Conservation (phyloP, 2,888 invertebrate species). For the Drosophila tanythrix region DNA sequence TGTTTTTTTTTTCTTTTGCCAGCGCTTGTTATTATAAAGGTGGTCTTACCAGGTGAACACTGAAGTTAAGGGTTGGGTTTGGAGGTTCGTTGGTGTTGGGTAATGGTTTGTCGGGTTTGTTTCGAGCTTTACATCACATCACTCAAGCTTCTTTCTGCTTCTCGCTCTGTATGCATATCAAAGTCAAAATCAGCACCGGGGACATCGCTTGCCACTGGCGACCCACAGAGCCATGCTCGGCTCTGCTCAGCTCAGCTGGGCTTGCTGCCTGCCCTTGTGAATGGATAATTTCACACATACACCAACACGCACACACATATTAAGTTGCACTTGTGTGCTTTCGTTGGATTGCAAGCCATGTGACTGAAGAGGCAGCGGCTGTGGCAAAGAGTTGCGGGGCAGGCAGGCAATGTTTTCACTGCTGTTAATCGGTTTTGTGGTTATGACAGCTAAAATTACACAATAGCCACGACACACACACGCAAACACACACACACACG, state of each 20-base stretch:
- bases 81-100: constrained; percentile 14
- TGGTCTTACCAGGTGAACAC: constrained; percentile 27
- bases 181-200: constrained; percentile 75
- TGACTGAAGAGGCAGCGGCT: not conserved
- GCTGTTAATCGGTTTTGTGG: constrained; percentile 75
- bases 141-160: constrained; percentile 49
- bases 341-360: constrained; percentile 4
- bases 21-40: constrained; percentile 66
- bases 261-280: constrained; percentile 44
- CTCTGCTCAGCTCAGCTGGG: constrained; percentile 8
- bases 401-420: constrained; percentile 44
- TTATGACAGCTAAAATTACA: constrained; percentile 76
- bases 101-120: constrained; percentile 18
- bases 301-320: not conserved
- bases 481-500: not conserved
- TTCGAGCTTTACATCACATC: constrained; percentile 49
- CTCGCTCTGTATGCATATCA: constrained; percentile 63
- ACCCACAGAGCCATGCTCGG: constrained; percentile 26
- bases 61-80: not conserved
- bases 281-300: constrained; percentile 61
- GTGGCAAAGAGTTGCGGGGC: not conserved
- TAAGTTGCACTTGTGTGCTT: constrained; percentile 47
- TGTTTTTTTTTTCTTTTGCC: constrained; percentile 31
- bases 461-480: constrained; percentile 45
- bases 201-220: constrained; percentile 44